Percentiles rank a stretch among this genome's conserved stretches.
Conservation (phyloP, 92 coral and sea anemone genomes). For the Phenganax marumi region DNA sequence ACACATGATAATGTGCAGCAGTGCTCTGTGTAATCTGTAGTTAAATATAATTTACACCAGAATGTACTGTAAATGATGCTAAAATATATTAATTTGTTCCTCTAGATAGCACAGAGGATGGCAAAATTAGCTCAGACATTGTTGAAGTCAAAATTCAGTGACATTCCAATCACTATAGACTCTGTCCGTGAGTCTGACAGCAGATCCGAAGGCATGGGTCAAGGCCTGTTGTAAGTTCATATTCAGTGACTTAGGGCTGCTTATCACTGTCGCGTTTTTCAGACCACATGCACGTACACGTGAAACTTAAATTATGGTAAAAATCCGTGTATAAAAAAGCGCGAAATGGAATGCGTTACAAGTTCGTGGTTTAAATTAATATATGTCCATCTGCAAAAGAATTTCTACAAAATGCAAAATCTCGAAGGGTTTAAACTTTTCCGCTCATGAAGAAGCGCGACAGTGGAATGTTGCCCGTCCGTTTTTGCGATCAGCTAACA, state of each 20-base stretch:
- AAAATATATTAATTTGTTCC: background rate
- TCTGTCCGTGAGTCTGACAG: slow-evolving; percentile 67
- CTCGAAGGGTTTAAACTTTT: too few species aligned
- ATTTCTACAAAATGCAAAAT: too few species aligned
- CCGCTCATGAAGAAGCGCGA: too few species aligned
- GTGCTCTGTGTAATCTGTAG: too few species aligned
- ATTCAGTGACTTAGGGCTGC: background rate
- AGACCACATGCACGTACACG: background rate
- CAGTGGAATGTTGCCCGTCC: too few species aligned
- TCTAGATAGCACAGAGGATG: slow-evolving; percentile 87
- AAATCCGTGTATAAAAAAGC: too few species aligned
- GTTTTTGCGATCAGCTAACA: too few species aligned
- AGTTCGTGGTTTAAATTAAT: background rate
- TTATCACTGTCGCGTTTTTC: background rate
- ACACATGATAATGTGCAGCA: too few species aligned
- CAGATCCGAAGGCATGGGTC: slow-evolving; percentile 88
- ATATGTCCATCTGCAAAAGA: background rate
- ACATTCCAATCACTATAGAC: slow-evolving; percentile 55
- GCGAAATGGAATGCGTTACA: background rate
- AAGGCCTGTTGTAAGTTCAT: slow-evolving; percentile 75
- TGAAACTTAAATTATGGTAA: background rate
- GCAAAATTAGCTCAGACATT: slow-evolving; percentile 59
- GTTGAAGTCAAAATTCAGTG: slow-evolving; percentile 55
- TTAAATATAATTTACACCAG: background rate
- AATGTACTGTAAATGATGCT: background rate